These are phyloP conservation scores for Lycodopsis pacificus DNA, from an alignment of 2,797 vertebrate genomes.

Conservation along the genomic window DNA sequence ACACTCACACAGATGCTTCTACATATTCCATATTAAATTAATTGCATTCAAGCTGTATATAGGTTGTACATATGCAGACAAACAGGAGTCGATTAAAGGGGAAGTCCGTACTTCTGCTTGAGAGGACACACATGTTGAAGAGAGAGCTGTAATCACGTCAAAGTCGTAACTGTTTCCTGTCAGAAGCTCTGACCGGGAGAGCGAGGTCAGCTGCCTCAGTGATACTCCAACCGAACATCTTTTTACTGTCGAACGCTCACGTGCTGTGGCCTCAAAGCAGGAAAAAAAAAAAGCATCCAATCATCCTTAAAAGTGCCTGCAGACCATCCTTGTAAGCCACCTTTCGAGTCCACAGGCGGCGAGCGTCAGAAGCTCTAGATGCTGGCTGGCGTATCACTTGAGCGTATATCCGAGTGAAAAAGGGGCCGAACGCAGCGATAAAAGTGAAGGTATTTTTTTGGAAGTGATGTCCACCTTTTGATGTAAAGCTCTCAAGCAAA, in stretches of 20 bases:
- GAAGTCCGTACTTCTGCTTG: conserved; percentile 46
- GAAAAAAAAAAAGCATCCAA: neutral
- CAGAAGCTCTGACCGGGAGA: conserved; percentile 6
- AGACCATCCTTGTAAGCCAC: neutral
- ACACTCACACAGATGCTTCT: conserved; percentile 25
- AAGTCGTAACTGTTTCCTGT: neutral
- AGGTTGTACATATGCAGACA: conserved; percentile 76
- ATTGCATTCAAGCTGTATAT: conserved; percentile 69
- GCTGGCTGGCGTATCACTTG: neutral
- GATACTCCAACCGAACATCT: neutral
- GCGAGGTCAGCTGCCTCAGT: conserved; percentile 18
- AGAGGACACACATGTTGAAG: conserved; percentile 32
- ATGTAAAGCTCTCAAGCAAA: conserved; percentile 60
- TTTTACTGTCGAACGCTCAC: neutral
- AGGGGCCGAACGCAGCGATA: neutral
- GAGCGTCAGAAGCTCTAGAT: neutral
- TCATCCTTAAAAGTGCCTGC: neutral
- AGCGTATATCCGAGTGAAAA: neutral
- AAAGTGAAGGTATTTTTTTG: conserved; percentile 24
- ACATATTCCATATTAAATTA: conserved; percentile 23
- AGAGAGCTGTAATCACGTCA: neutral
- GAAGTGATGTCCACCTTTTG: conserved; percentile 21
- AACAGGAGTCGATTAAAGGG: conserved; percentile 42
- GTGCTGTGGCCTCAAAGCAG: neutral
- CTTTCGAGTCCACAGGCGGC: neutral